These are phyloP conservation scores for Ctenicera cuprea DNA, from an alignment of 2,888 invertebrate genomes.

Conservation along the genomic window DNA sequence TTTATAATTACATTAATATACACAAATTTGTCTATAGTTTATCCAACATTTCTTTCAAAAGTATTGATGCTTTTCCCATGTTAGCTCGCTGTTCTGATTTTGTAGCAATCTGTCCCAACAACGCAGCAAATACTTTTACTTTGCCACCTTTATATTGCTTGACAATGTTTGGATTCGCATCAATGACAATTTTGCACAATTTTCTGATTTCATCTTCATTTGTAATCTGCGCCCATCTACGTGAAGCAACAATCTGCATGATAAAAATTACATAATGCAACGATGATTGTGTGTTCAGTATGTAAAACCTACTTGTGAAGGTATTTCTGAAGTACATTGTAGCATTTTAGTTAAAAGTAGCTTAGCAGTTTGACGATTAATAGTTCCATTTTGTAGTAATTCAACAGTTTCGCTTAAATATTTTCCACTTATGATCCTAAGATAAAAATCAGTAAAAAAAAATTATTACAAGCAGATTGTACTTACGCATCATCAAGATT, in stretches of 20 bases:
- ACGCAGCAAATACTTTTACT: conserved; percentile 79
- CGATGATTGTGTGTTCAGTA: background rate
- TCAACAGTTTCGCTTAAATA: conserved; percentile 38
- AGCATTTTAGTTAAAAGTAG: conserved; percentile 46
- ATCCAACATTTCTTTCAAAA: conserved; percentile 78
- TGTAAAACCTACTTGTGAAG: conserved; percentile 59
- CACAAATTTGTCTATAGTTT: conserved; percentile 59
- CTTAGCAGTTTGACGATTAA: conserved; percentile 40
- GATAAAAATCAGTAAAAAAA: background rate
- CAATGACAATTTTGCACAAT: conserved; percentile 78
- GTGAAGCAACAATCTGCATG: conserved; percentile 64
- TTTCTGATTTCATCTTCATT: conserved; percentile 77
- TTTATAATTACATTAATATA: too few relatives aligned
- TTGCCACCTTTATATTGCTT: conserved; percentile 82
- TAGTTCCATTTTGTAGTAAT: conserved; percentile 37
- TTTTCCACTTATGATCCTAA: conserved; percentile 31
- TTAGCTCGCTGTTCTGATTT: conserved; percentile 79
- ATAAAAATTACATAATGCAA: background rate
- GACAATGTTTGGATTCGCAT: conserved; percentile 81
- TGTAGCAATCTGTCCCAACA: conserved; percentile 78
- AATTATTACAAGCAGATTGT: conserved; percentile 2
- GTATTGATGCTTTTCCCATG: conserved; percentile 78
- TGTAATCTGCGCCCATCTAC: conserved; percentile 80
- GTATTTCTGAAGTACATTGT: conserved; percentile 10
- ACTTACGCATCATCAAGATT: conserved; percentile 77